These are phyloP conservation scores for Gila robusta DNA, from an alignment of 2,797 vertebrate genomes.

Conservation along the genomic window DNA sequence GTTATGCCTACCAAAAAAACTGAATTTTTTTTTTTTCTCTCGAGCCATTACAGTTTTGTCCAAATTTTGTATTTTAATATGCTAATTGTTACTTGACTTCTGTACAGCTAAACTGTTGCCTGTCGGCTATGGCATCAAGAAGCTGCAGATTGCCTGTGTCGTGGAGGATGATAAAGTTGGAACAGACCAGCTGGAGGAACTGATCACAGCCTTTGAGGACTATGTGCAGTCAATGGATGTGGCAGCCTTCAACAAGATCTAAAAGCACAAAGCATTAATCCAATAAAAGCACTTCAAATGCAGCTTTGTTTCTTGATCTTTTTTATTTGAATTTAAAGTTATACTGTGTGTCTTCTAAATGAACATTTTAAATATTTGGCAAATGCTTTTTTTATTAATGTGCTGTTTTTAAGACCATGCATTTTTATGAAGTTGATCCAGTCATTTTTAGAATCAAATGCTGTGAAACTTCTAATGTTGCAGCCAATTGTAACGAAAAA, in stretches of 20 bases:
- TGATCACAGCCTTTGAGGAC: slow-evolving; percentile 94
- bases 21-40: too few relatives aligned
- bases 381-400: too few relatives aligned
- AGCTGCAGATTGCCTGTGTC: slow-evolving; percentile 95
- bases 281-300: slow-evolving; percentile 70
- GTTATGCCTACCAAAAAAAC: neutral
- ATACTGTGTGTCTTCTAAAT: neutral
- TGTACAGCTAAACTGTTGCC: slow-evolving; percentile 91
- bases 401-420: neutral
- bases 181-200: slow-evolving; percentile 93
- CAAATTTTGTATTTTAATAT: neutral
- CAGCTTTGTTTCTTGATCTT: neutral
- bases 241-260: slow-evolving; percentile 98
- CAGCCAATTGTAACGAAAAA: neutral
- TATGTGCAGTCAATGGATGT: slow-evolving; percentile 97
- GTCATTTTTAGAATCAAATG: too few relatives aligned
- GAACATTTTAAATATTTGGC: neutral
- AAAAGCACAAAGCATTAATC: slow-evolving; percentile 61
- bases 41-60: neutral
- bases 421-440: neutral
- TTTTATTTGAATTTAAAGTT: neutral
- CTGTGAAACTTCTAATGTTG: neutral
- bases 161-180: slow-evolving; percentile 98
- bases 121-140: slow-evolving; percentile 96
- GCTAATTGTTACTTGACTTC: neutral